Evolutionary conservation across 2,113 vertebrate genomes (phyloP), one percentile per base, ranked within the genome.

Genomic region (Microcebus ravelobensis): DNA sequence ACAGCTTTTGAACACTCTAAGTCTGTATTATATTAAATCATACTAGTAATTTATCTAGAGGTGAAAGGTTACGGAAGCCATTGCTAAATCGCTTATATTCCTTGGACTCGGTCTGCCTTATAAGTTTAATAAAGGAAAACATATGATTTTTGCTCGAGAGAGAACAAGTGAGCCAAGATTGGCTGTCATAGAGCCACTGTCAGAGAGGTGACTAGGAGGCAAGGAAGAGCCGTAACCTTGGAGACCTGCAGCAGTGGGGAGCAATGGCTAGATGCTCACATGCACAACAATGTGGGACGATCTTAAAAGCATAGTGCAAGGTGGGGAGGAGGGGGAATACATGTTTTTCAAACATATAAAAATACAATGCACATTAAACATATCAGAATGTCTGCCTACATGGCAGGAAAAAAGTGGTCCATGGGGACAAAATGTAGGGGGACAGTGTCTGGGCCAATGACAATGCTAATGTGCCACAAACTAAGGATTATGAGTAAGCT

Each of bases 31-130:
- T 67, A 94, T 84, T 94, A 92, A 96, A 94, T 85, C 45, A 7
- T 63, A 45, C 45, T 25, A 48, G 65, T 84, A 76, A 85, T 98
- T 97, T 96, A 77, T 85, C 84, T 90, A 81, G 63, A 96, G 71
- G 95, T 77, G 52, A 94, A 96, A 77, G 92, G n/a, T 94, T 70
- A 77, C 81, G 45, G 79, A 95, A 92, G 70, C 79, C 92, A 90
- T 81, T 92, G 71, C 39, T 77, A 76, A 87, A 55, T 77, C 17
- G 1, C 63, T 96, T 95, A 71, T 80, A 61, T 70, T 90, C 34
- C 6, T 90, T 87, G 73, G 50, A 27, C 7, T 83, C 83, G 15
- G 57, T 87, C 79, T 90, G 42, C 63, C 36, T 59, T 67, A 18
- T n/a, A 76, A 70, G 50, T 91, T 90, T 92, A 82, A 90, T 83